phyloP scores from a whole-genome alignment of 2,888 invertebrate genomes.

The Tanypteryx hageni region DNA sequence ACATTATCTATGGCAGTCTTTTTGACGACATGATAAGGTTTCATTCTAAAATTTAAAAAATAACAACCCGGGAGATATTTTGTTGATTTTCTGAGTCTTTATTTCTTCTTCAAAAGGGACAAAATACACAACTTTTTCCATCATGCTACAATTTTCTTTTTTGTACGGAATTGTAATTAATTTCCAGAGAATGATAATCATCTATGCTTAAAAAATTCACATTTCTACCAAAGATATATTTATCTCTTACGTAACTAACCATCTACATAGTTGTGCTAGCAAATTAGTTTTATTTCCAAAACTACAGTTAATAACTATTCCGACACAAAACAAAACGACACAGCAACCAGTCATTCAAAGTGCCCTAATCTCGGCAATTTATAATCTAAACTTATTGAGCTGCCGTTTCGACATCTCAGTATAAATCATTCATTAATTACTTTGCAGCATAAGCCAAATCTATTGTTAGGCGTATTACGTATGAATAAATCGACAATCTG shows the following conservation, averaged over 20 bases:
- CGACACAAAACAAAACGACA: slow-evolving; percentile 19
- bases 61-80: slow-evolving; percentile 11
- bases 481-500: not conserved
- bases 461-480: not conserved
- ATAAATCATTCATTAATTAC: not conserved
- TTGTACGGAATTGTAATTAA: not conserved
- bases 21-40: too few relatives aligned
- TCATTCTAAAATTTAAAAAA: not conserved
- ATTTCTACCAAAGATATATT: not conserved
- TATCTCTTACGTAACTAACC: not conserved
- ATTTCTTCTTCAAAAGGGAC: not conserved
- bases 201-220: not conserved
- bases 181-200: not conserved
- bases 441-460: slow-evolving; percentile 31
- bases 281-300: not conserved
- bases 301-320: slow-evolving; percentile 26
- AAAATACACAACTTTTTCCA: not conserved
- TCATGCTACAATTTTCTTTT: not conserved
- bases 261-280: slow-evolving; percentile 37
- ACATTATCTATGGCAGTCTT: too few relatives aligned
- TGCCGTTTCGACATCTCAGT: not conserved
- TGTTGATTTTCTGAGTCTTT: not conserved
- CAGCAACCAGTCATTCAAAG: slow-evolving; percentile 31
- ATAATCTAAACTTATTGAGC: not conserved
- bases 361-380: not conserved